These are phyloP conservation scores for Gracilinanus agilis DNA, from an alignment of 2,113 vertebrate genomes.

Conservation along the genomic window DNA sequence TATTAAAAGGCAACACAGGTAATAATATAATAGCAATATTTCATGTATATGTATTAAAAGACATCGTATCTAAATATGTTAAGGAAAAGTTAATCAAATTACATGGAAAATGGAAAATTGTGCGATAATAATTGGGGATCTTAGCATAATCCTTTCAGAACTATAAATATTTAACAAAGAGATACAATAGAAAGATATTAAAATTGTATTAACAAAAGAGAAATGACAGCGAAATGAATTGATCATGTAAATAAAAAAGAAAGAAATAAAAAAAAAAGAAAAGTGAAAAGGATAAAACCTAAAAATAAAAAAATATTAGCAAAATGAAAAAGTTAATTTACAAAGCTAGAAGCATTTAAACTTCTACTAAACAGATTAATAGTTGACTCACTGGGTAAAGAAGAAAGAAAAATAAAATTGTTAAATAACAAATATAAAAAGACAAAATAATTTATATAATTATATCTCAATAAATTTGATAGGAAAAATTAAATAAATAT, in stretches of 20 bases:
- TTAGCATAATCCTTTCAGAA: neutral
- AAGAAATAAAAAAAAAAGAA: neutral
- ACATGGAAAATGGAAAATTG: neutral
- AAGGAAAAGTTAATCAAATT: neutral
- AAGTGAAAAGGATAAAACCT: neutral
- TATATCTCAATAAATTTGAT: neutral
- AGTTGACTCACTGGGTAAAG: neutral
- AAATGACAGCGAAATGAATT: neutral
- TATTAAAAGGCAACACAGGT: neutral
- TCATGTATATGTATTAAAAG: neutral
- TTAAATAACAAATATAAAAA: neutral
- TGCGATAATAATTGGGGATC: neutral
- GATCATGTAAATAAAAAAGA: neutral
- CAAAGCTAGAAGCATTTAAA: neutral
- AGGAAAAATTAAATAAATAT: neutral
- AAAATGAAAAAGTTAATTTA: neutral
- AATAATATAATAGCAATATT: neutral
- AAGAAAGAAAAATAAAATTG: neutral
- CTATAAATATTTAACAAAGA: neutral
- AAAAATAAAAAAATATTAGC: neutral
- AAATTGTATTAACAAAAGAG: neutral
- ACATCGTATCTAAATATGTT: neutral
- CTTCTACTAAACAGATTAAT: neutral
- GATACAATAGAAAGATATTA: neutral
- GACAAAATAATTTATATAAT: neutral